Evolutionary conservation across 2,888 invertebrate species (phyloP), one percentile per base, ranked within the genome.

Genomic region (Mesorhabditis spiculigera): DNA sequence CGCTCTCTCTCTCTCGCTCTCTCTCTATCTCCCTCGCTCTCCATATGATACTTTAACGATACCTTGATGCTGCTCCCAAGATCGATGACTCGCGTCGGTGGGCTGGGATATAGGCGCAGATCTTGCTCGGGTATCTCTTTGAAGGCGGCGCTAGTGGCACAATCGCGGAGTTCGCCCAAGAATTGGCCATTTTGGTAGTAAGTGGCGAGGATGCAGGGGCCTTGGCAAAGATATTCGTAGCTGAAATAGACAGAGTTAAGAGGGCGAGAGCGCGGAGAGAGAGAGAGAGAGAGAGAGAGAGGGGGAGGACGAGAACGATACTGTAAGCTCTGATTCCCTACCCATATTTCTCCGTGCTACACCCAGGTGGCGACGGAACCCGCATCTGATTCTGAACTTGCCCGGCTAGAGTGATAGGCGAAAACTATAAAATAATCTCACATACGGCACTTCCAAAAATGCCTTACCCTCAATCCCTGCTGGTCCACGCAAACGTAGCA

Each of bases 401-500:
- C n/a, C 1, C n/a, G 28, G 28, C 28, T 3, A 28, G 28, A 28
- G 28, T 28, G 28, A 28, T 28, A 28, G 28, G 28, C 28, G 28
- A 28, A 28, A 28, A 28, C 28, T 28, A n/a, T 28, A n/a, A 50
- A n/a, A 28, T 28, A 28, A 28, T n/a, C 8, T 50, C n/a, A 3
- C 8, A 50, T 50, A 50, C 58, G n/a, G 8, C 3, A n/a, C 10
- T n/a, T n/a, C n/a, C 8, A 50, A 50, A n/a, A 50, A n/a, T 50
- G 8, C 8, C 10, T 50, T 50, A 50, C 58, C 8, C n/a, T 50
- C 10, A 50, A 50, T 50, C 58, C 58, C 8, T 50, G 58, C n/a
- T 50, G 58, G 58, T 50, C 58, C 10, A 50, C n/a, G 58, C 58
- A 50, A n/a, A 50, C n/a, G 58, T 50, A 50, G n/a, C 58, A 50